A percentile compares a stretch with the other conserved stretches of the same genome.
phyloP scores from a whole-genome alignment of 2,888 invertebrate species.

The Chloromyia formosa region DNA sequence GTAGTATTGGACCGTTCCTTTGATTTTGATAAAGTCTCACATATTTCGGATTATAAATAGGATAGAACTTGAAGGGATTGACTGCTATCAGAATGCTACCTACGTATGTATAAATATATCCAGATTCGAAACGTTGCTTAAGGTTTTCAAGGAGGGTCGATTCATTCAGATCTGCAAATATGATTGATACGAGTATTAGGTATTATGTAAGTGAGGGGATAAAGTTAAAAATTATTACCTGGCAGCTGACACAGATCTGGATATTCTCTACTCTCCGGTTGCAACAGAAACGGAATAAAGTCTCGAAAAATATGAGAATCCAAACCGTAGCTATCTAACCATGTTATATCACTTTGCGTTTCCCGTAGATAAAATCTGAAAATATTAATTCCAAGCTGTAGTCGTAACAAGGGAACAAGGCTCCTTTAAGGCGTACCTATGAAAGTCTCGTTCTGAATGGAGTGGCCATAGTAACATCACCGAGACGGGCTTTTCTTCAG shows the following conservation, averaged over 20 bases:
- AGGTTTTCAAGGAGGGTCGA: conserved; percentile 91
- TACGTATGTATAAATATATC: conserved; percentile 96
- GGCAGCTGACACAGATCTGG: conserved; percentile 95
- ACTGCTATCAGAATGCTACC: conserved; percentile 95
- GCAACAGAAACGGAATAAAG: conserved; percentile 88
- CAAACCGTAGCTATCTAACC: conserved; percentile 88
- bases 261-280: conserved; percentile 92
- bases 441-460: conserved; percentile 65
- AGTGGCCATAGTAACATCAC: conserved; percentile 86
- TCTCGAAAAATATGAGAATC: conserved; percentile 92
- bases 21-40: conserved; percentile 95
- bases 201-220: neutral
- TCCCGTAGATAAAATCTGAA: conserved; percentile 86
- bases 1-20: conserved; percentile 87
- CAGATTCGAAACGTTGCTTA: conserved; percentile 85
- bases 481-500: conserved; percentile 82
- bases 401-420: neutral
- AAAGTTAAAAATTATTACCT: conserved; percentile 47
- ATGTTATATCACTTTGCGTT: conserved; percentile 83
- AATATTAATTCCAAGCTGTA: conserved; percentile 50
- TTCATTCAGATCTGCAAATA: conserved; percentile 81
- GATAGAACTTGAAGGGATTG: conserved; percentile 94
- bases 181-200: neutral
- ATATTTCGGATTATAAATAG: conserved; percentile 97
- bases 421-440: conserved; percentile 49